Base-by-base conservation (phyloP, 2,888 invertebrate species). In the Tetheella fluctuosa region DNA sequence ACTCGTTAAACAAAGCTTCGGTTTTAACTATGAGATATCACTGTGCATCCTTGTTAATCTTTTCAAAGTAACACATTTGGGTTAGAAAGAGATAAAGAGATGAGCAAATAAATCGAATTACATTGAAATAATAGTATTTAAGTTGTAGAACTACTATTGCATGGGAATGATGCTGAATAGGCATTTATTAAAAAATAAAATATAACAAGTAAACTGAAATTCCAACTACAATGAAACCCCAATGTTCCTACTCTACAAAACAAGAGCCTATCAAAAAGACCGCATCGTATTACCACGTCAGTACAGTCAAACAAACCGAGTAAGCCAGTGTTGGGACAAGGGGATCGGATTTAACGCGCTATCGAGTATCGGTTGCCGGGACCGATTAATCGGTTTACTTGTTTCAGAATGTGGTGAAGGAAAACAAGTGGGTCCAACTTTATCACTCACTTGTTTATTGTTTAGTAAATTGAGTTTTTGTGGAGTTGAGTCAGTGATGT, bases 381-480 rank as follows among this genome's bases (percentile, higher is more conserved):
- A 62, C 48, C 58, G 56, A 59, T 64, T 70, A 69, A 73, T 71
- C 71, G 63, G 63, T 61, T 74, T 67, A 67, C 59, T 42, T 59
- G 54, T 63, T 59, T 52, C 30, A 42, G 59, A 39, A 62, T 58
- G 54, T 37, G 55, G 37, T 53, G 23, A 23, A 34, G 17, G 57
- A 37, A 52, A 57, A 65, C 64, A 71, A 65, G 58, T 37, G 54
- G 59, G 53, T 28, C 53, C 23, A 59, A 54, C 39, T 55, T 62
- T 61, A 65, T 58, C 48, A 39, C 34, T 56, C 37, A 55, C 55
- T 34, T 30, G 30, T 25, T 54, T 30, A 54, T n/a, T 54, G 34
- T 55, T 55, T 34, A 28, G 28, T 23, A 23, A 34, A 28, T 34
- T 37, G 20, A 55, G 34, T 34, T 34, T 55, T 34, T 55, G 23